Conservation (phyloP, 92 coral and sea anemone species). For the Bergia puertoricense region DNA sequence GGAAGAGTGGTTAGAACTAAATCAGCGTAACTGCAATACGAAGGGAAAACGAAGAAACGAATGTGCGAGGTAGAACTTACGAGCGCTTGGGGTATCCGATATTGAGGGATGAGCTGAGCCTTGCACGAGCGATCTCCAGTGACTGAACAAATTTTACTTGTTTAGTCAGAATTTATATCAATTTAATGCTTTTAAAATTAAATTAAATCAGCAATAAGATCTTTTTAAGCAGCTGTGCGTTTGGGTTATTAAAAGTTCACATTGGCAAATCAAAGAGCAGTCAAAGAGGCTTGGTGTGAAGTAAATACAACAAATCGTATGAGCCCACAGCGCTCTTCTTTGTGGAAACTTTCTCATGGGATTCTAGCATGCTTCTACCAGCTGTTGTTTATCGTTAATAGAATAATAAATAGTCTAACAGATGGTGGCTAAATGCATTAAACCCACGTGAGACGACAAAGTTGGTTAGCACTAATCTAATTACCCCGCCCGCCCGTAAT, state of each 20-base stretch:
- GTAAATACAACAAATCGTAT: conserved; percentile 71
- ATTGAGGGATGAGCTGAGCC: conserved; percentile 43
- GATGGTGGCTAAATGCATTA: conserved; percentile 99
- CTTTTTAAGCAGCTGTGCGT: conserved; percentile 98
- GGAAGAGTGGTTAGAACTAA: neutral
- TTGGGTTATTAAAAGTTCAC: conserved; percentile 86
- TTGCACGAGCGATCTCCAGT: conserved; percentile 69
- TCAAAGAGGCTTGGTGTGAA: conserved; percentile 72
- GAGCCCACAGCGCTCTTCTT: conserved; percentile 92
- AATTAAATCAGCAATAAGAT: conserved; percentile 88
- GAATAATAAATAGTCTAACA: conserved; percentile 99
- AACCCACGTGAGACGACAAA: conserved; percentile 95
- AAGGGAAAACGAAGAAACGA: conserved; percentile 7
- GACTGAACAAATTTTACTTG: conserved; percentile 95
- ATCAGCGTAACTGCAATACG: conserved; percentile 20
- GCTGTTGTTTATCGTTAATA: conserved; percentile 99
- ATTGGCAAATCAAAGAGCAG: conserved; percentile 83
- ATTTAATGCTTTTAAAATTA: conserved; percentile 97
- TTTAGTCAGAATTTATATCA: conserved; percentile 96
- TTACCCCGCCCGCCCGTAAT: conserved; percentile 70
- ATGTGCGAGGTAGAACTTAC: conserved; percentile 16
- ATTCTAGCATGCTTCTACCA: conserved; percentile 96
- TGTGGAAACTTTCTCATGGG: conserved; percentile 99
- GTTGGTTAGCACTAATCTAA: conserved; percentile 94
- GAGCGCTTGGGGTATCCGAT: conserved; percentile 10